A percentile compares a stretch with the other conserved stretches of the same genome.
Evolutionary conservation across 2,113 vertebrate genomes (phyloP).

Genomic region (Pelecanoides urinatrix): DNA sequence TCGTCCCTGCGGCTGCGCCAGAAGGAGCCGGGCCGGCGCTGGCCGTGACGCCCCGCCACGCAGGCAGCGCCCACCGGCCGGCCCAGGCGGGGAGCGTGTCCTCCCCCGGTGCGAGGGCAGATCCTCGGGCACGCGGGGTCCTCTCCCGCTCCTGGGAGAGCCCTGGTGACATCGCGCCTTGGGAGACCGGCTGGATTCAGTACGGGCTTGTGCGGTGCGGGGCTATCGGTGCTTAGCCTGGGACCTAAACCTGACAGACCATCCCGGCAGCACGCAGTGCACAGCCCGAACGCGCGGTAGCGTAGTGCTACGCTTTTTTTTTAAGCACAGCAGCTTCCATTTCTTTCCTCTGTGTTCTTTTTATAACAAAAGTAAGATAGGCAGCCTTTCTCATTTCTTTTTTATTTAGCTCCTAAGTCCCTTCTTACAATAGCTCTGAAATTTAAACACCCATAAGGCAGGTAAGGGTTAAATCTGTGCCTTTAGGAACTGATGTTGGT

Average conservation of each 20-base stretch:
- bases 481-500: background rate
- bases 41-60: too few species aligned
- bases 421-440: background rate
- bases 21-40: too few species aligned
- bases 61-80: background rate
- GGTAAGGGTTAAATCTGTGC: background rate
- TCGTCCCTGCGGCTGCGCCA: too few species aligned
- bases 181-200: background rate
- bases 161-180: background rate
- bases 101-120: too few species aligned
- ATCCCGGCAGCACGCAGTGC: too few species aligned
- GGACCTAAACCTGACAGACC: too few species aligned
- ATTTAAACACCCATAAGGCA: too few species aligned
- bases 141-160: background rate
- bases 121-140: too few species aligned
- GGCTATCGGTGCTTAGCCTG: background rate
- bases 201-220: background rate
- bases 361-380: background rate
- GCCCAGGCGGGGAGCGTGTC: background rate
- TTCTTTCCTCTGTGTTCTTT: background rate
- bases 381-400: too few species aligned
- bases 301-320: fast-evolving
- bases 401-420: background rate
- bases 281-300: fast-evolving
- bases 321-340: too few species aligned